Evolutionary conservation across 2,888 invertebrate species (phyloP), one percentile per base, ranked within the genome.

Genomic region (Microctonus hyperodae): DNA sequence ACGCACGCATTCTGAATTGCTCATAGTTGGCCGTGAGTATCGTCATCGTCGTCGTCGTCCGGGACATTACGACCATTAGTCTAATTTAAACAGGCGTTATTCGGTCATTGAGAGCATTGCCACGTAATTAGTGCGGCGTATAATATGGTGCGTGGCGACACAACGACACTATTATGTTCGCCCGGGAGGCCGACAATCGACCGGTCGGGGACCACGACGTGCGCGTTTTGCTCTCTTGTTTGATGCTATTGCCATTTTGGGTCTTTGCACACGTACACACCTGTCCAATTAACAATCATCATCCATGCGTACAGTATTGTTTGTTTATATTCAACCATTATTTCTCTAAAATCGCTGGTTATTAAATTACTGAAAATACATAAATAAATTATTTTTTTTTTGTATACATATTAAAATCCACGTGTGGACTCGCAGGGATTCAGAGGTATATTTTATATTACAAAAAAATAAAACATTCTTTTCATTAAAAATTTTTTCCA

Each of bases 71-170:
- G 65, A 68, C 75, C 70, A 74, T 79, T 75, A 74, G 75, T 73
- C 74, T 76, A 78, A 80, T 78, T 79, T 74, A 73, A 76, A 74
- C 74, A 69, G 75, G 77, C 76, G 75, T 78, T 79, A 76, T 74
- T 77, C 74, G 76, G 74, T 73, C 75, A 76, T 78, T 75, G 75
- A 73, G 72, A 72, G 75, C 79, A 73, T 81, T 80, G 79, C 78
- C 80, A 79, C 78, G 76, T 80, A 81, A 83, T 83, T 82, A 83
- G 76, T 76, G 74, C 74, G 68, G 71, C 73, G 76, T n/a, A n/a
- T 79, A 80, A 80, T 80, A 76, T 76, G 74, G 75, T 76, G 77
- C 75, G 70, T 73, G 73, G 73, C 68, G 64, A 71, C 65, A 64
- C 65, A 71, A 71, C 64, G 70, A 68, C 69, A 63, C 68, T 68